These are phyloP conservation scores for Drusus annulatus DNA, from an alignment of 1,140 invertebrate genomes.

Conservation along the genomic window DNA sequence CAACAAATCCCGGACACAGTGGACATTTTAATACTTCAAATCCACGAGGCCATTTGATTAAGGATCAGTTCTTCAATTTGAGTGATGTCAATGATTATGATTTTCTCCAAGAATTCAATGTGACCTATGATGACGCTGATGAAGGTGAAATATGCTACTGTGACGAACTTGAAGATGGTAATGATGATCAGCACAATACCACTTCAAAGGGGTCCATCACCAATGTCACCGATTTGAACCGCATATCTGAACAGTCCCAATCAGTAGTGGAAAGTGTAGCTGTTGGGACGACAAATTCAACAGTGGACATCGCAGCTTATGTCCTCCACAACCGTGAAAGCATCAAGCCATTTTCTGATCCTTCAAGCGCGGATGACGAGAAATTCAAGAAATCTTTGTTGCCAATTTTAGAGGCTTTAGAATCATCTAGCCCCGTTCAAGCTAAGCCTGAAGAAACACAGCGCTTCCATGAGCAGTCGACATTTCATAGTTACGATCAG, in stretches of 20 bases:
- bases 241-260: neutral
- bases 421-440: neutral
- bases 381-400: neutral
- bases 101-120: neutral
- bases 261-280: neutral
- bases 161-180: neutral
- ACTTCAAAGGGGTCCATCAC: no score
- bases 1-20: neutral
- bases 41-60: neutral
- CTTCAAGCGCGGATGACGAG: neutral
- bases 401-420: neutral
- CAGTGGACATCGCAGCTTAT: no score
- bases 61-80: neutral
- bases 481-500: slow-evolving; percentile 18
- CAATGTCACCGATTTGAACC: neutral
- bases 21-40: neutral
- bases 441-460: neutral
- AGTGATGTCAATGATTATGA: neutral
- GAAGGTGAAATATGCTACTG: neutral
- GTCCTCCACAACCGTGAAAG: neutral
- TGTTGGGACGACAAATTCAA: neutral
- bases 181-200: neutral
- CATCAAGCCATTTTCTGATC: no score
- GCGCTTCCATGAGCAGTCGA: neutral
- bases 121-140: neutral